Conservation (phyloP, 2,888 invertebrate genomes). For the Troglohyphantes excavatus region DNA sequence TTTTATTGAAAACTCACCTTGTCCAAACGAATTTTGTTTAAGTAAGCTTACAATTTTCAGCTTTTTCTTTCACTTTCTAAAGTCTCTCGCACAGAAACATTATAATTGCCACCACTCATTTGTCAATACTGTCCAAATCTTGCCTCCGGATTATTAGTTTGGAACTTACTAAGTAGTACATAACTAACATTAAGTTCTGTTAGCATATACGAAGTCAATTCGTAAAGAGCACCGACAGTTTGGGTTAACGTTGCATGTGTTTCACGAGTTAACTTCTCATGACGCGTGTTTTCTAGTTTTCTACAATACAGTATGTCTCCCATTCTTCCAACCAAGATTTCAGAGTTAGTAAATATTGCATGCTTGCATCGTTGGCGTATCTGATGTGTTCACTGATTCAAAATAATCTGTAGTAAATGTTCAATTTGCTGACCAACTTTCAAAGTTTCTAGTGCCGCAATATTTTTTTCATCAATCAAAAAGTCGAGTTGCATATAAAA, state of each 20-base stretch:
- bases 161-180: conserved; percentile 24
- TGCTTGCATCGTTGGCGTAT: background rate
- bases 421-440: background rate
- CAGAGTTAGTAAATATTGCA: background rate
- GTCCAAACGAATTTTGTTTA: background rate
- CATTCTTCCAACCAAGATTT: background rate
- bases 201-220: background rate
- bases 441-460: background rate
- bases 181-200: background rate
- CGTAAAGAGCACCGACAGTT: background rate
- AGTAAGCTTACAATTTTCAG: background rate
- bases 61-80: conserved; percentile 7
- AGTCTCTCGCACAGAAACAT: conserved; percentile 4
- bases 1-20: background rate
- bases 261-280: background rate
- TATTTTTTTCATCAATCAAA: conserved; percentile 5
- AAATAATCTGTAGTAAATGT: background rate
- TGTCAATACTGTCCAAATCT: conserved; percentile 40
- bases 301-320: background rate
- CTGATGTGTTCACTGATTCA: background rate
- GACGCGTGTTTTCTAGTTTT: background rate
- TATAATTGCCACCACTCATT: conserved; percentile 31
- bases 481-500: background rate
- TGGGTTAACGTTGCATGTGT: background rate
- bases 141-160: conserved; percentile 16